Base-by-base conservation (phyloP, 2,797 vertebrate species). In the Paedocypris micromegethes region DNA sequence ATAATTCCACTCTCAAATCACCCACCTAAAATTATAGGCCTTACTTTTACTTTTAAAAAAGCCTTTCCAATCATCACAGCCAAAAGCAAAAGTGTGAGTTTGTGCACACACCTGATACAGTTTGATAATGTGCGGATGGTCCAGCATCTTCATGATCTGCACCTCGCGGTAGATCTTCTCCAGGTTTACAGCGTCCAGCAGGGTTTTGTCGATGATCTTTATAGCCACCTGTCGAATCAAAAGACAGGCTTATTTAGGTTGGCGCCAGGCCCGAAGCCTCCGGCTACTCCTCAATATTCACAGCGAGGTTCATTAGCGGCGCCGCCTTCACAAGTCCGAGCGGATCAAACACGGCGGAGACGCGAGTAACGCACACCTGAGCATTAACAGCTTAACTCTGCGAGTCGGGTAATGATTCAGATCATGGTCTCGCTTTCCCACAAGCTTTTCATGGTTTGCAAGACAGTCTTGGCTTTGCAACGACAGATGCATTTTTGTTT, bases 121-220 rank as follows among this genome's bases (percentile, higher is more conserved):
- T 83, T 96, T 98, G 82, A 99, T 97, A 74, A 98, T 96, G 82
- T 99, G 95, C 2, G 95, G 94, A 77, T 98, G 96, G 86, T 97
- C 93, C 72, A 98, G 88, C 93, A 97, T 92, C 83, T 98, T 99
- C 96, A 98, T 98, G 83, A 98, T 98, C 84, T 99, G 93, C 66
- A 98, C 96, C 78, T 99, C 97, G 72, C 97, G 87, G 86, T 98
- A 98, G 86, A 97, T 95, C 86, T 99, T 98, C 86, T 99, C 94
- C 86, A 99, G 87, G 77, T 98, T 98, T 68, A 98, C 93, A 49
- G 93, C 92, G 81, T 98, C 95, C 86, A 98, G 89, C 81, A 98
- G 96, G 77, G 95, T 98, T 85, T 98, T 98, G 86, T 98, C 97
- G 39, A 98, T 98, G 81, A 99, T 98, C 90, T 99, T 99, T 86